These are phyloP conservation scores for Lagria hirta DNA, from an alignment of 2,888 invertebrate species.

Conservation along the genomic window DNA sequence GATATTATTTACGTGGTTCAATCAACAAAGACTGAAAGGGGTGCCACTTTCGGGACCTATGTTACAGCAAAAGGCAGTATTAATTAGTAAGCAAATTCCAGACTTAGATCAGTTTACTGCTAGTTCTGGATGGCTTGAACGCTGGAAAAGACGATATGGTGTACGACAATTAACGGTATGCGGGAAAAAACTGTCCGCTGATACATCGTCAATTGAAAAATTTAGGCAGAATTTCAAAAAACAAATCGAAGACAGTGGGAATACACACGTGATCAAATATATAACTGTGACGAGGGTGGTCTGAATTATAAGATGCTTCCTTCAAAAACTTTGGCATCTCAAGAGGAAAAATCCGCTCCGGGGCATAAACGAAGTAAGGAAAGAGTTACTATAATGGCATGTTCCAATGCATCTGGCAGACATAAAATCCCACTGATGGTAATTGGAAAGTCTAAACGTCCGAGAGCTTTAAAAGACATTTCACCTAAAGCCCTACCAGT, in stretches of 20 bases:
- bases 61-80: too few species aligned
- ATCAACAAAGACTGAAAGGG: too few species aligned
- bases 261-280: slow-evolving; percentile 29
- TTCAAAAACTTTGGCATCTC: slow-evolving; percentile 27
- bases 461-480: slow-evolving; percentile 32
- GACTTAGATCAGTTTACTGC: too few species aligned
- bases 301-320: slow-evolving; percentile 32
- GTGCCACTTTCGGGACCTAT: too few species aligned
- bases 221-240: slow-evolving; percentile 24
- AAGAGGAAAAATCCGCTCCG: slow-evolving; percentile 24
- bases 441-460: slow-evolving; percentile 31
- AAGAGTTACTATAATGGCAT: slow-evolving; percentile 30
- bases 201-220: slow-evolving; percentile 15
- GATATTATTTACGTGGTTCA: too few species aligned
- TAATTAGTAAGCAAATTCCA: too few species aligned
- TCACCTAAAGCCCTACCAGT: slow-evolving; percentile 19
- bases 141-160: slow-evolving; percentile 27
- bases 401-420: slow-evolving; percentile 31
- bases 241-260: slow-evolving; percentile 23
- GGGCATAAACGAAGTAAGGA: slow-evolving; percentile 31
- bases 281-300: slow-evolving; percentile 33
- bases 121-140: slow-evolving; percentile 24
- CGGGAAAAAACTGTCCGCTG: slow-evolving; percentile 31
- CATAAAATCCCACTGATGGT: slow-evolving; percentile 29
- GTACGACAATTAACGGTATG: slow-evolving; percentile 18